These are phyloP conservation scores for Chaetogeoica ovagalla DNA, from an alignment of 2,888 invertebrate genomes.

Conservation along the genomic window DNA sequence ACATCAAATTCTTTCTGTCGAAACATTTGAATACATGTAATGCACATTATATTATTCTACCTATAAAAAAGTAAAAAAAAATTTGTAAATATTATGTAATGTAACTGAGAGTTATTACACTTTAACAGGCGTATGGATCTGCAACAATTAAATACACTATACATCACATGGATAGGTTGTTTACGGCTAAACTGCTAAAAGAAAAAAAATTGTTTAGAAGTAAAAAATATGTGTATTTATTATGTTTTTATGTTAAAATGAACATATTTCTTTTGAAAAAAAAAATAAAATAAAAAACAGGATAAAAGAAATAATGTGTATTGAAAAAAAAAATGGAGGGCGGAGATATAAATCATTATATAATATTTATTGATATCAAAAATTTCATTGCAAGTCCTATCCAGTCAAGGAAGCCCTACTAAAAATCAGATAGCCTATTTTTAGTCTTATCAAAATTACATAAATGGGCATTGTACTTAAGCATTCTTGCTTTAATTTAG, in stretches of 20 bases:
- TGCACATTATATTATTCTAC: too few relatives aligned
- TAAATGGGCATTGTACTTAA: slow-evolving; percentile 41
- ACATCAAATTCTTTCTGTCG: too few relatives aligned
- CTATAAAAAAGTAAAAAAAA: too few relatives aligned
- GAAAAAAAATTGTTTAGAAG: slow-evolving; percentile 24
- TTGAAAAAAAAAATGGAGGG: slow-evolving; percentile 12
- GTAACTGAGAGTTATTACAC: too few relatives aligned
- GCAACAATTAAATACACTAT: neutral
- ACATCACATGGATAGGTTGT: neutral
- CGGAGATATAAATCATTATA: slow-evolving; percentile 38
- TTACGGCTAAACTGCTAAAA: neutral
- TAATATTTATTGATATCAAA: slow-evolving; percentile 25
- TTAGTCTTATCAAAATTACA: slow-evolving; percentile 40
- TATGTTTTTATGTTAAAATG: slow-evolving; percentile 34
- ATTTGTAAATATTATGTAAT: too few relatives aligned
- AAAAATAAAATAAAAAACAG: slow-evolving; percentile 10
- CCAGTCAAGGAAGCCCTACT: slow-evolving; percentile 41
- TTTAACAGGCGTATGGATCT: too few relatives aligned
- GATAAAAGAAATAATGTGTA: slow-evolving; percentile 35
- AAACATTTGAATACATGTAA: too few relatives aligned
- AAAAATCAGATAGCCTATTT: slow-evolving; percentile 32
- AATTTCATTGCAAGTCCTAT: slow-evolving; percentile 37
- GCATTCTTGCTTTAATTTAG: slow-evolving; percentile 25
- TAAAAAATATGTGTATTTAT: slow-evolving; percentile 42
- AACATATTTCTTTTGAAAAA: slow-evolving; percentile 14